These are phyloP conservation scores for Microctonus brassicae DNA, from an alignment of 2,888 invertebrate species.

Conservation along the genomic window DNA sequence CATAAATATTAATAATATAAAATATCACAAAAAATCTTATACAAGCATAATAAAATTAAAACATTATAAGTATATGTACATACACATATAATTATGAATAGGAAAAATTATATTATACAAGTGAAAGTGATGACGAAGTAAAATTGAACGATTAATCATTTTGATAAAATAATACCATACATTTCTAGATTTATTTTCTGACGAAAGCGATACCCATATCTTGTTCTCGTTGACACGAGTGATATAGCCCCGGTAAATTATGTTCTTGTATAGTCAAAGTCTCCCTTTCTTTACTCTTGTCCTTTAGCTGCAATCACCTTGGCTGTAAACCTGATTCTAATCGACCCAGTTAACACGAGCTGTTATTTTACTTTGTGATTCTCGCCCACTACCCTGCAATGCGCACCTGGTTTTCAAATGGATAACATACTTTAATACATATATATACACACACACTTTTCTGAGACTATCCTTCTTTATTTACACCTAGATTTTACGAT, in stretches of 20 bases:
- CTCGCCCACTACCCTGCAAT: neutral
- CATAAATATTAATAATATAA: too few relatives aligned
- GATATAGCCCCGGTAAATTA: constrained; percentile 24
- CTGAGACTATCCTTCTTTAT: too few relatives aligned
- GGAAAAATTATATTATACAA: neutral
- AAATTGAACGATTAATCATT: neutral
- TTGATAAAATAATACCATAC: constrained; percentile 8
- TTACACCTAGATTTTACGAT: too few relatives aligned
- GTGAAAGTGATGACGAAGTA: neutral
- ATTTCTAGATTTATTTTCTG: constrained; percentile 16
- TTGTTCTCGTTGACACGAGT: constrained; percentile 6
- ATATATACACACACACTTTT: too few relatives aligned
- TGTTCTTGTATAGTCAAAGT: constrained; percentile 3
- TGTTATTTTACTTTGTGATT: neutral
- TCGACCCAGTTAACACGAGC: constrained; percentile 21
- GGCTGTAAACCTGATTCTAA: constrained; percentile 1
- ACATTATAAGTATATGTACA: too few relatives aligned
- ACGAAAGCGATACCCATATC: constrained; percentile 5
- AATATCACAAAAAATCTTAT: too few relatives aligned
- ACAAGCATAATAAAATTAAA: too few relatives aligned
- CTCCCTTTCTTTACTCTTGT: neutral
- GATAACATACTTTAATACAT: too few relatives aligned
- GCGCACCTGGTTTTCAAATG: too few relatives aligned
- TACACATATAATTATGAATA: neutral
- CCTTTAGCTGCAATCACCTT: neutral